Conservation (phyloP, 2,113 vertebrate species). For the Oryzias javanicus region DNA sequence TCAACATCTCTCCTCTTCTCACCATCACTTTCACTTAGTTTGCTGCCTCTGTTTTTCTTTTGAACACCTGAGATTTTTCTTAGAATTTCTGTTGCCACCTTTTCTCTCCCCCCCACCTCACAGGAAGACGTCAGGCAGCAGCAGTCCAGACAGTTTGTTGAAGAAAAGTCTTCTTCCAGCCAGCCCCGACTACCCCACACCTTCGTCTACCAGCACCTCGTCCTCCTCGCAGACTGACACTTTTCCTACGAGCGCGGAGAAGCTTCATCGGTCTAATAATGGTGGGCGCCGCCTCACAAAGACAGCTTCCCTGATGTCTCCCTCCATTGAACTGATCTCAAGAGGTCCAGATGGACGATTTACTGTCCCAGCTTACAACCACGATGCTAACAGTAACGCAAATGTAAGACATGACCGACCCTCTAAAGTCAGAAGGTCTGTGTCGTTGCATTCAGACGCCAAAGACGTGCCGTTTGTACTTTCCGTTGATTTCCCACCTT, state of each 20-base stretch:
- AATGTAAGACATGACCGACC: constrained; percentile 34
- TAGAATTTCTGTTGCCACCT: constrained; percentile 27
- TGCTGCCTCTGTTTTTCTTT: constrained; percentile 38
- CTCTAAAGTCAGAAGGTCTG: constrained; percentile 48
- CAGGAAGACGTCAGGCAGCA: constrained; percentile 68
- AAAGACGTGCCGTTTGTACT: constrained; percentile 70
- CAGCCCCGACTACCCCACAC: constrained; percentile 62
- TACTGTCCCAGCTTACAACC: constrained; percentile 58
- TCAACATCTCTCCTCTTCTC: constrained; percentile 31
- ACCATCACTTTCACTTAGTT: constrained; percentile 34
- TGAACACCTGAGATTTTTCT: constrained; percentile 35
- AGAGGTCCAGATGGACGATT: constrained; percentile 90
- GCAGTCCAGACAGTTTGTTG: constrained; percentile 86
- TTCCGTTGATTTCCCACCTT: constrained; percentile 72
- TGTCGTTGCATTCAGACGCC: constrained; percentile 58
- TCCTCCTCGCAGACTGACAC: constrained; percentile 65
- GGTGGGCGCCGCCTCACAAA: constrained; percentile 59
- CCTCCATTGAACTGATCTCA: constrained; percentile 84
- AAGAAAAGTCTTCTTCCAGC: constrained; percentile 86
- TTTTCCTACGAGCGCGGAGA: constrained; percentile 56
- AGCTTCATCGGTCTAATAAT: constrained; percentile 38
- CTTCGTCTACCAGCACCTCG: constrained; percentile 55
- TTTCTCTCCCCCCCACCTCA: constrained; percentile 6
- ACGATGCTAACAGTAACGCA: constrained; percentile 35
- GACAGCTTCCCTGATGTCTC: constrained; percentile 48